These are phyloP conservation scores for Rhinella marina DNA, from an alignment of 2,797 vertebrate genomes.

Conservation along the genomic window DNA sequence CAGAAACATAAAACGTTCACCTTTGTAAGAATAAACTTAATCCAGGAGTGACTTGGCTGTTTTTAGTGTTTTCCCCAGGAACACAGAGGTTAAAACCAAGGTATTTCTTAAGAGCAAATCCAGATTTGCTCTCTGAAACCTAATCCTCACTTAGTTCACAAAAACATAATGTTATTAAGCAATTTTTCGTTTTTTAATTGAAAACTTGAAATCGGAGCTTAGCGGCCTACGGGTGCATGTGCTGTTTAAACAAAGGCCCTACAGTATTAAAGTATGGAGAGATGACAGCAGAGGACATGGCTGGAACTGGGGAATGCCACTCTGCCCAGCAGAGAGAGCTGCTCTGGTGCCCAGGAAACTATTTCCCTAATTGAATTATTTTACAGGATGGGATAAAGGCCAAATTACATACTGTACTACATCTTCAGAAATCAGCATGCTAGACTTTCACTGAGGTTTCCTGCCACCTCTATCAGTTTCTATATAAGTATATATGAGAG, in stretches of 20 bases:
- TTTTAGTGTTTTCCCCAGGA: neutral
- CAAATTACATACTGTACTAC: constrained; percentile 9
- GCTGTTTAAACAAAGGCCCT: constrained; percentile 67
- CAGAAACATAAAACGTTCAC: neutral
- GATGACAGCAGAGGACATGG: constrained; percentile 50
- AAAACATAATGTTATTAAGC: constrained; percentile 49
- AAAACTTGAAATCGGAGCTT: constrained; percentile 45
- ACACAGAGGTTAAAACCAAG: constrained; percentile 18
- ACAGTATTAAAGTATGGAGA: constrained; percentile 65
- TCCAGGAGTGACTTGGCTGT: neutral
- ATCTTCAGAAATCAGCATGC: neutral
- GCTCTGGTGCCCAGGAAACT: constrained; percentile 21
- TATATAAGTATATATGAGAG: neutral
- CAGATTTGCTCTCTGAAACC: constrained; percentile 53
- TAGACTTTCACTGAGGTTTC: neutral
- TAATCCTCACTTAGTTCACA: constrained; percentile 14
- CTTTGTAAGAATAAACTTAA: neutral
- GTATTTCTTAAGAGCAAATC: constrained; percentile 33
- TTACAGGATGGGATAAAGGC: neutral
- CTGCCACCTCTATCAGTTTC: neutral
- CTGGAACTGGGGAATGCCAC: constrained; percentile 15
- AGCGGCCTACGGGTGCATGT: constrained; percentile 54
- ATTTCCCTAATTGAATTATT: constrained; percentile 37
- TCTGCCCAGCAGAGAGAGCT: constrained; percentile 1
- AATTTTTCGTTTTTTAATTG: constrained; percentile 36